Evolutionary conservation across 92 coral and sea anemone genomes (phyloP).

Genomic region (Epizoanthus ramosus): DNA sequence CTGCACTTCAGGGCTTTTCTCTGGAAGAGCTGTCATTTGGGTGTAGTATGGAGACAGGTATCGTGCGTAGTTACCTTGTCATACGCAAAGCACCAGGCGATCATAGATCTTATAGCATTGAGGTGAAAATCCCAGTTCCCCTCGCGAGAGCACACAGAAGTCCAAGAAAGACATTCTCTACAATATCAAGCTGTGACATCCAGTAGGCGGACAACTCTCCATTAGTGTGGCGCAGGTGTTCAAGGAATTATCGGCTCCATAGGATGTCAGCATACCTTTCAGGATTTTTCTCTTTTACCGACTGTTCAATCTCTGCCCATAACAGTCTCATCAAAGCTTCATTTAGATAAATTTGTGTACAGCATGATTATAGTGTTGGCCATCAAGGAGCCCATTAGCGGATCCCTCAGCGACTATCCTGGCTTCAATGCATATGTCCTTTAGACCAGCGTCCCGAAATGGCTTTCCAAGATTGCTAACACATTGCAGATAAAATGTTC

Average conservation of each 20-base stretch:
- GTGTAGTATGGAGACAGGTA: slow-evolving; percentile 54
- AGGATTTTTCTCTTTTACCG: slow-evolving; percentile 28
- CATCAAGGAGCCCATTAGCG: slow-evolving; percentile 45
- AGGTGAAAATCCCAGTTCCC: slow-evolving; percentile 67
- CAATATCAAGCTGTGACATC: slow-evolving; percentile 56
- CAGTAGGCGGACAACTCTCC: slow-evolving; percentile 48
- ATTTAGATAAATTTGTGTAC: slow-evolving; percentile 49
- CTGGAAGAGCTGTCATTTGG: slow-evolving; percentile 53
- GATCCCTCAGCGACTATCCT: slow-evolving; percentile 49
- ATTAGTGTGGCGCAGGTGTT: slow-evolving; percentile 40
- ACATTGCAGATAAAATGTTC: slow-evolving; percentile 42
- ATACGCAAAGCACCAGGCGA: slow-evolving; percentile 60
- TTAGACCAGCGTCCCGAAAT: slow-evolving; percentile 42
- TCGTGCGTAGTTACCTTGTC: slow-evolving; percentile 51
- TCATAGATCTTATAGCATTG: slow-evolving; percentile 49
- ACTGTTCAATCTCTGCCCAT: slow-evolving; percentile 33
- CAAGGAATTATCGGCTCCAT: slow-evolving; percentile 5
- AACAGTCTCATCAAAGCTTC: slow-evolving; percentile 52
- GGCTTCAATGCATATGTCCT: slow-evolving; percentile 42
- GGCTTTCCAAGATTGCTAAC: slow-evolving; percentile 38
- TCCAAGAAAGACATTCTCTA: background rate
- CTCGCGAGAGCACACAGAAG: slow-evolving; percentile 24
- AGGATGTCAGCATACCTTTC: slow-evolving; percentile 23
- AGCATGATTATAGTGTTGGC: slow-evolving; percentile 34
- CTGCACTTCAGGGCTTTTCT: slow-evolving; percentile 47